Evolutionary conservation across 2,888 invertebrate species (phyloP), one percentile per base, ranked within the genome.

Genomic region (Eristalis tenax): DNA sequence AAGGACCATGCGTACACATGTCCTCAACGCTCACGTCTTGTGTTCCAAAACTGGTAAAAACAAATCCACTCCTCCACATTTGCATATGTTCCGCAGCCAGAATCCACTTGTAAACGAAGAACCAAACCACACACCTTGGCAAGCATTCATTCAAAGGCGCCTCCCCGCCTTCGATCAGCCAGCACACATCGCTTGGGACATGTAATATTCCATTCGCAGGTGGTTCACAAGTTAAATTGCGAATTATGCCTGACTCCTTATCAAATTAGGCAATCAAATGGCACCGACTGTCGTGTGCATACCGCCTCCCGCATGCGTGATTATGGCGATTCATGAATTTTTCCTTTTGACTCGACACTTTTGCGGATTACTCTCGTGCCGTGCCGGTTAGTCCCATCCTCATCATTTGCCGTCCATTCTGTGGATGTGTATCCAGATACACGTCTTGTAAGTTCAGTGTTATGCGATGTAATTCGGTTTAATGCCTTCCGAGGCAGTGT

Each of bases 191-290:
- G 18, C 5, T 18, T 8, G 18, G 8, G 50, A 50, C 78, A 70
- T 70, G 77, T 69, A 69, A 69, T 77, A 77, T 69, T 64, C 70
- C 78, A 78, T 64, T 28, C 26, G 26, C 56, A 56, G 50, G 35
- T 38, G 69, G 63, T 26, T 26, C 56, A 26, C 38, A 70, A 75
- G 56, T 75, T 66, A 75, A 75, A 50, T 75, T 56, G 35, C 56
- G 65, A 75, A 75, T 78, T 78, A 78, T 70, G 56, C 56, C 61
- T 28, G 61, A 61, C 26, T 56, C 63, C 70, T 64, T 78, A 78
- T 78, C 78, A 64, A 75, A 75, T 69, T 69, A 35, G 69, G 35
- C 57, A 56, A 69, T 69, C 69, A 56, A 22, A 68, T 2, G 50
- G 50, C 50, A 50, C 18, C 50, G 8, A 50, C 50, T 18, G 43